Evolutionary conservation across 92 coral and sea anemone species (phyloP).

Genomic region (Epizoanthus scotinus): DNA sequence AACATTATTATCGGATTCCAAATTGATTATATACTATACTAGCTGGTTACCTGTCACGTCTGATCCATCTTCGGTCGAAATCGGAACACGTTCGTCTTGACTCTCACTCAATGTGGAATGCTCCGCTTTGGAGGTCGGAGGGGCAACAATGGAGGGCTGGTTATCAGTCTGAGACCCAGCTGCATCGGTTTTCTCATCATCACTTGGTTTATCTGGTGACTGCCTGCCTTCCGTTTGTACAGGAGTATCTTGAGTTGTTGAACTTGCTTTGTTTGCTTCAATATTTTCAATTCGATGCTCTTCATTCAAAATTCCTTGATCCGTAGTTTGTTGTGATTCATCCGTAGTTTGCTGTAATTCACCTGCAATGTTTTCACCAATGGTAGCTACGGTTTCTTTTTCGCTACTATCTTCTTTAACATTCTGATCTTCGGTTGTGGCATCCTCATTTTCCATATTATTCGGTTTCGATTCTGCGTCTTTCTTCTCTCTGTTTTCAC

Average conservation of each 20-base stretch:
- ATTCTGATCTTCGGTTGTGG: neutral
- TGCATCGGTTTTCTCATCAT: conserved; percentile 33
- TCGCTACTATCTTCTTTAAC: neutral
- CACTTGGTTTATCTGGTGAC: conserved; percentile 34
- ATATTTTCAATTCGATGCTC: conserved; percentile 23
- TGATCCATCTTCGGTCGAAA: conserved; percentile 39
- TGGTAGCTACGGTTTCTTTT: neutral
- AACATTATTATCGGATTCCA: too few species aligned
- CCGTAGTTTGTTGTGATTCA: conserved; percentile 3
- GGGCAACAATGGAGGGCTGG: conserved; percentile 69
- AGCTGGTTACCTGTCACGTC: conserved; percentile 44
- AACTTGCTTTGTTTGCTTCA: conserved; percentile 50
- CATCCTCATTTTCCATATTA: neutral
- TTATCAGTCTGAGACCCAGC: conserved; percentile 48
- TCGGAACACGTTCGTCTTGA: conserved; percentile 14
- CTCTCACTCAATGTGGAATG: conserved; percentile 45
- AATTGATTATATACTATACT: neutral
- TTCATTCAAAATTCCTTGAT: neutral
- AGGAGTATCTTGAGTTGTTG: conserved; percentile 33
- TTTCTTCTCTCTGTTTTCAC: neutral
- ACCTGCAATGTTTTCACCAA: conserved; percentile 12
- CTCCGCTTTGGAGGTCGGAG: conserved; percentile 80
- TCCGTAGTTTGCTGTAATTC: conserved; percentile 2
- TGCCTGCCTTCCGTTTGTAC: conserved; percentile 55
- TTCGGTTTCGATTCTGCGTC: neutral